These are phyloP conservation scores for Sardina pilchardus DNA, from an alignment of 2,113 vertebrate genomes.

Conservation along the genomic window DNA sequence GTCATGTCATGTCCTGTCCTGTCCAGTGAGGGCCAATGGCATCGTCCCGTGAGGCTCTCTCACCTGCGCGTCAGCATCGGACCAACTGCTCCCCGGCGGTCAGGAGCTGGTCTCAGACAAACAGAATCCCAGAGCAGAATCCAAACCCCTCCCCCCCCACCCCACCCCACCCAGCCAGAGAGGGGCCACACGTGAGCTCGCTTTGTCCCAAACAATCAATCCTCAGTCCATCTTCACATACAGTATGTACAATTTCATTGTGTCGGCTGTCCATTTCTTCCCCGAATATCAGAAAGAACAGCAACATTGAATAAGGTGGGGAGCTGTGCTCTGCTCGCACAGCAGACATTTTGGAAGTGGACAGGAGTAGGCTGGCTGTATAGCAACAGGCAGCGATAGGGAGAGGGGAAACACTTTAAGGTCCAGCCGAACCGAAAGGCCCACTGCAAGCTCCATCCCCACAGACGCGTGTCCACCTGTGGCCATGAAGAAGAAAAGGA, in stretches of 20 bases:
- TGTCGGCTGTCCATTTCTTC: slow-evolving; percentile 40
- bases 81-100: neutral
- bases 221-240: slow-evolving; percentile 17
- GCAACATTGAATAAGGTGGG: neutral
- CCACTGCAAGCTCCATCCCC: neutral
- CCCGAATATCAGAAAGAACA: slow-evolving; percentile 35
- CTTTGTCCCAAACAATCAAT: slow-evolving; percentile 33
- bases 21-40: neutral
- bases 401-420: slow-evolving; percentile 19
- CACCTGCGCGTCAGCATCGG: neutral
- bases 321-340: slow-evolving; percentile 22
- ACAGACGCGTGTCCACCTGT: neutral
- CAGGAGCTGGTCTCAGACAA: slow-evolving; percentile 48
- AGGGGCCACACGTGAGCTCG: slow-evolving; percentile 25
- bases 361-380: slow-evolving; percentile 30
- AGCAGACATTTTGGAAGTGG: slow-evolving; percentile 44
- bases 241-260: slow-evolving; percentile 60
- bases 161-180: slow-evolving; percentile 3
- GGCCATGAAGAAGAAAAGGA: neutral
- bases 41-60: neutral
- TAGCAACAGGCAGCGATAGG: slow-evolving; percentile 35
- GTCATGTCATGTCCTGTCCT: neutral
- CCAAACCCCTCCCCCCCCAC: slow-evolving; percentile 22
- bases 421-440: slow-evolving; percentile 25
- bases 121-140: slow-evolving; percentile 64